Evolutionary conservation across 2,113 vertebrate species (phyloP).

Genomic region (Herpetotheres cachinnans): DNA sequence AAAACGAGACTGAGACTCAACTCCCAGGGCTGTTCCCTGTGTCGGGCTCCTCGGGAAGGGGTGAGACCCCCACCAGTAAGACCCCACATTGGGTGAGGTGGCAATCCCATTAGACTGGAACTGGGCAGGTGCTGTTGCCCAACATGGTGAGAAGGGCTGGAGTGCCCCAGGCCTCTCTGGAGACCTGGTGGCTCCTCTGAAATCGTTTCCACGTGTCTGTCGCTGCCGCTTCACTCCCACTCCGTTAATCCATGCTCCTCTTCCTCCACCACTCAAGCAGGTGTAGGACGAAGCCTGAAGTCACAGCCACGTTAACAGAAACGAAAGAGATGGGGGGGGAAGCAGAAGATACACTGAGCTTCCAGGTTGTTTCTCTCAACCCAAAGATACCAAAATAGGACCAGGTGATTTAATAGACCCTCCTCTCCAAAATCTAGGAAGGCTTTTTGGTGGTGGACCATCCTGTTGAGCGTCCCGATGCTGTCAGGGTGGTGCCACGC

Average conservation of each 20-base stretch:
- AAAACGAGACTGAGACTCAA: not conserved
- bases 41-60: not conserved
- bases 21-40: rapidly evolving
- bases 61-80: not conserved
- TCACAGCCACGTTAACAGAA: not conserved
- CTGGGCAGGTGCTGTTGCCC: not conserved
- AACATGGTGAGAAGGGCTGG: not conserved
- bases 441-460: not conserved
- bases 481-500: rapidly evolving
- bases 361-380: not conserved
- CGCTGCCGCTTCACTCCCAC: not conserved
- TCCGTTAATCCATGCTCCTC: not conserved
- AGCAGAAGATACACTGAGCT: not conserved
- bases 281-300: not conserved
- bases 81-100: not conserved
- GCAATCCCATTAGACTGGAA: not conserved
- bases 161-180: not conserved
- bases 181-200: not conserved
- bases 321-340: not conserved
- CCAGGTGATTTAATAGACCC: not conserved
- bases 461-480: not conserved
- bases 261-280: not conserved
- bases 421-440: not conserved
- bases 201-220: rapidly evolving
- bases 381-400: not conserved